These are phyloP conservation scores for Eurypyga helias DNA, from an alignment of 2,113 vertebrate species.

Conservation along the genomic window DNA sequence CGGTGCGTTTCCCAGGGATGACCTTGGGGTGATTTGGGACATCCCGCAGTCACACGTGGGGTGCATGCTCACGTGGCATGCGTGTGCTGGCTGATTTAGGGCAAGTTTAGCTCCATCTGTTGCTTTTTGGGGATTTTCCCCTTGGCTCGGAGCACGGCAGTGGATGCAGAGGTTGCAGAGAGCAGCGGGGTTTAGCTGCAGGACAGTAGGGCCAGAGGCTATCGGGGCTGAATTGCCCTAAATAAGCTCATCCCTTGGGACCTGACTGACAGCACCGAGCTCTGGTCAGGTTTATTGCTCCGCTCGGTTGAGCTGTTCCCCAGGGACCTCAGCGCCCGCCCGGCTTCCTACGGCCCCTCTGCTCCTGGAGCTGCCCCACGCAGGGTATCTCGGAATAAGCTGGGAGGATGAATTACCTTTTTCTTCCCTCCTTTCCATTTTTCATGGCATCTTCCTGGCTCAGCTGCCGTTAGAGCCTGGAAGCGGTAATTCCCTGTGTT, in stretches of 20 bases:
- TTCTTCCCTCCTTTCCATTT: background rate
- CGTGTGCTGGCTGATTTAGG: background rate
- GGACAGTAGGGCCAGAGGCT: background rate
- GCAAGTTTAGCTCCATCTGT: background rate
- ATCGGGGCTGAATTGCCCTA: background rate
- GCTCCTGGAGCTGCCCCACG: background rate
- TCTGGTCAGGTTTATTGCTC: fast-evolving
- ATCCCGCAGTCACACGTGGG: fast-evolving
- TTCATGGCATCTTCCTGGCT: background rate
- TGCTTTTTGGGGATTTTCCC: background rate
- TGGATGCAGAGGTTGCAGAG: background rate
- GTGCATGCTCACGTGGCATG: fast-evolving
- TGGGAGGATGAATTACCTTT: background rate
- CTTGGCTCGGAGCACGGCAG: fast-evolving
- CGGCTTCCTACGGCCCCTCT: background rate
- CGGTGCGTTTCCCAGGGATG: fast-evolving
- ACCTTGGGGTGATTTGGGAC: fast-evolving
- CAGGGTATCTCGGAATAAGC: background rate
- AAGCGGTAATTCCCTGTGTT: background rate
- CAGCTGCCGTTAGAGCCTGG: background rate
- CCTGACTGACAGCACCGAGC: background rate
- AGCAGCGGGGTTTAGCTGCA: no score
- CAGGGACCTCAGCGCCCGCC: fast-evolving
- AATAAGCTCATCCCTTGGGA: background rate
- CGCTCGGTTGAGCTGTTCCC: fast-evolving